Percentiles rank a stretch among this genome's conserved stretches.
These are phyloP conservation scores for Drosophila maculinotata DNA, from an alignment of 2,888 invertebrate species.

Conservation along the genomic window DNA sequence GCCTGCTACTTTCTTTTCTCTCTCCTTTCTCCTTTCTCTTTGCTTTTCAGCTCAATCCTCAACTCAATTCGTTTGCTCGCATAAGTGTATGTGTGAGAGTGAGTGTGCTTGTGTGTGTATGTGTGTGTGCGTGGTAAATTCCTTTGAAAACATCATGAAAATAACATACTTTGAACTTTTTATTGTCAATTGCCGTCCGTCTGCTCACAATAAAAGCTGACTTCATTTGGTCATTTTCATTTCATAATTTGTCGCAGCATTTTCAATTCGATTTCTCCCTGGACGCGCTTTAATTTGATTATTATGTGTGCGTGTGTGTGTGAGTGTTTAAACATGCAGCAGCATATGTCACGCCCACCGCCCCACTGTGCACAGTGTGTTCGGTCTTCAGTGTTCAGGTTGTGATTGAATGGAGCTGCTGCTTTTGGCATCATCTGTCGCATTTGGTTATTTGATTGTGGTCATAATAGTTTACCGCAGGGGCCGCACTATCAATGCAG, in stretches of 20 bases:
- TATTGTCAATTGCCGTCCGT: conserved; percentile 69
- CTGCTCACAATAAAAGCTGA: conserved; percentile 68
- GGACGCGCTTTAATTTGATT: conserved; percentile 55
- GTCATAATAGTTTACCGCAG: conserved; percentile 67
- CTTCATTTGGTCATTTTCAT: conserved; percentile 75
- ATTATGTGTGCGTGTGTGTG: conserved; percentile 22
- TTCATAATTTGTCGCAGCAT: conserved; percentile 69
- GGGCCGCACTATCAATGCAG: conserved; percentile 45
- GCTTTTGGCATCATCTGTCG: conserved; percentile 35
- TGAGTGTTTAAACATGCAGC: conserved; percentile 12
- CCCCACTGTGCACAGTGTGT: not conserved
- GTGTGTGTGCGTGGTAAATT: conserved; percentile 55
- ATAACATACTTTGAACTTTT: conserved; percentile 76
- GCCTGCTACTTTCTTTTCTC: conserved; percentile 30
- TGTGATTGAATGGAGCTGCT: conserved; percentile 26
- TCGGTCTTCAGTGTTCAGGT: conserved; percentile 8
- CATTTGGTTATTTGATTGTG: conserved; percentile 72
- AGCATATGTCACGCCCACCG: conserved; percentile 6
- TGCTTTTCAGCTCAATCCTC: conserved; percentile 12
- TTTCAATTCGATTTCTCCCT: conserved; percentile 27
- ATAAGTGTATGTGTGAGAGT: conserved; percentile 10
- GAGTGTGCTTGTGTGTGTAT: conserved; percentile 23
- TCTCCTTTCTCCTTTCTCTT: conserved; percentile 6
- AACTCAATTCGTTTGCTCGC: conserved; percentile 21
- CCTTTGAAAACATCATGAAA: conserved; percentile 67